Percentiles rank a stretch among this genome's conserved stretches.
Conservation (phyloP, 2,113 vertebrate genomes). For the Corythaeola cristata region DNA sequence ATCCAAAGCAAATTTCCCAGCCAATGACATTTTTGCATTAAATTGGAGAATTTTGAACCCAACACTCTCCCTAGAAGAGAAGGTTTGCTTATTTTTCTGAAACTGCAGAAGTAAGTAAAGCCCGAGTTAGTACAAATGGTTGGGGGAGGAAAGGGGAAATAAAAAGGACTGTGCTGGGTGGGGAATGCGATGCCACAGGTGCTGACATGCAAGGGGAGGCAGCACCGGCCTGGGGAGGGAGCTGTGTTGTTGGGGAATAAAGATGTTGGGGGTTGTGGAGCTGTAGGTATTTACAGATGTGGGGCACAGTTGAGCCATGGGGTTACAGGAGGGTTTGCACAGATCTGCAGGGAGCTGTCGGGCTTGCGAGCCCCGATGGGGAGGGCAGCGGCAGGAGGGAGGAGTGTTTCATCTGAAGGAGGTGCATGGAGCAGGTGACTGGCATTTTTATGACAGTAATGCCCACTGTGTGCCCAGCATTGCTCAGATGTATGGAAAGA, state of each 20-base stretch:
- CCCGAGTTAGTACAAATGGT: neutral
- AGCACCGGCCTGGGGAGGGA: neutral
- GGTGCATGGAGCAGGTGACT: neutral
- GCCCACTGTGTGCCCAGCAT: neutral
- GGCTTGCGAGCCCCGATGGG: accelerated
- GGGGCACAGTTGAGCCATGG: neutral
- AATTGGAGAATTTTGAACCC: neutral
- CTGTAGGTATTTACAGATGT: neutral
- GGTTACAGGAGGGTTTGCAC: neutral
- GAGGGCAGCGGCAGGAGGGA: neutral
- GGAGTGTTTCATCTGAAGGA: accelerated
- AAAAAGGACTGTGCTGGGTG: neutral
- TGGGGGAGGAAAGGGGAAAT: neutral
- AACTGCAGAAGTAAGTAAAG: neutral
- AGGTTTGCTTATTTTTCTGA: neutral
- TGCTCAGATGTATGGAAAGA: neutral
- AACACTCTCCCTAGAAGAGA: neutral
- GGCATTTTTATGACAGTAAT: neutral
- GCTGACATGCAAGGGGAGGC: neutral
- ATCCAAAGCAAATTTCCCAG: neutral
- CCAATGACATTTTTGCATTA: neutral
- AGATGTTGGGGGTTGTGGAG: neutral
- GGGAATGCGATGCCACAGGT: neutral
- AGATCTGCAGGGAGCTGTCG: neutral
- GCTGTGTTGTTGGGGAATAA: neutral